Conservation (phyloP, 1,140 invertebrate species). For the Orius insidiosus region DNA sequence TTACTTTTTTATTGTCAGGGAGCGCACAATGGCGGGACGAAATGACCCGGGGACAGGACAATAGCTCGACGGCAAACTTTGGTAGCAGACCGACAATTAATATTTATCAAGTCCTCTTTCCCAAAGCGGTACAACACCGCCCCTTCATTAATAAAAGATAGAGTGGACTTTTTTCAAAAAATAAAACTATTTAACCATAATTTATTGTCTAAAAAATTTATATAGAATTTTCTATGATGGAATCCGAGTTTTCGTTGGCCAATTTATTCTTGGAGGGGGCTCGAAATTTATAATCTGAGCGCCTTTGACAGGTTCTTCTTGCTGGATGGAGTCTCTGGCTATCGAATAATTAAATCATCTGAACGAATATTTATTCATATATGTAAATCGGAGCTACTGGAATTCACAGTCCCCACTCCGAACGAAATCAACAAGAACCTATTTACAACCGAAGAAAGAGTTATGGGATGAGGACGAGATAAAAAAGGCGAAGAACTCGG, state of each 20-base stretch:
- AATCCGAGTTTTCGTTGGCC: too few relatives aligned
- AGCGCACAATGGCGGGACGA: slow-evolving; percentile 10
- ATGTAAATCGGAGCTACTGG: slow-evolving; percentile 10
- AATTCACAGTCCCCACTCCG: not conserved
- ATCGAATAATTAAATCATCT: slow-evolving; percentile 12
- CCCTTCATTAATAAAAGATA: slow-evolving; percentile 11
- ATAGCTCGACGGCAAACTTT: slow-evolving; percentile 6
- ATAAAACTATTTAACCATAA: not conserved
- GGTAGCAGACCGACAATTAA: slow-evolving; percentile 10
- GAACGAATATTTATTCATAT: slow-evolving; percentile 8
- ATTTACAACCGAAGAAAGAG: too few relatives aligned
- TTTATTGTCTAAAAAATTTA: not conserved
- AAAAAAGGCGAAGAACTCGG: not conserved
- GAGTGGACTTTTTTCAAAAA: too few relatives aligned
- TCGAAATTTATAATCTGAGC: not conserved
- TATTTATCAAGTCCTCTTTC: slow-evolving; percentile 9
- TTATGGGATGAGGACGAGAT: too few relatives aligned
- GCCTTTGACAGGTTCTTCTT: not conserved
- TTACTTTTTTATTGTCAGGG: slow-evolving; percentile 7
- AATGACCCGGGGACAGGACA: slow-evolving; percentile 11
- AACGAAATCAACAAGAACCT: too few relatives aligned
- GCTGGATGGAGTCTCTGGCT: not conserved
- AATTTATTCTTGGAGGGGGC: not conserved
- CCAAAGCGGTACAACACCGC: slow-evolving; percentile 10
- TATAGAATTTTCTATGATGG: too few relatives aligned